These are phyloP conservation scores for Marmota monax DNA, from an alignment of 2,113 vertebrate species.

Conservation along the genomic window DNA sequence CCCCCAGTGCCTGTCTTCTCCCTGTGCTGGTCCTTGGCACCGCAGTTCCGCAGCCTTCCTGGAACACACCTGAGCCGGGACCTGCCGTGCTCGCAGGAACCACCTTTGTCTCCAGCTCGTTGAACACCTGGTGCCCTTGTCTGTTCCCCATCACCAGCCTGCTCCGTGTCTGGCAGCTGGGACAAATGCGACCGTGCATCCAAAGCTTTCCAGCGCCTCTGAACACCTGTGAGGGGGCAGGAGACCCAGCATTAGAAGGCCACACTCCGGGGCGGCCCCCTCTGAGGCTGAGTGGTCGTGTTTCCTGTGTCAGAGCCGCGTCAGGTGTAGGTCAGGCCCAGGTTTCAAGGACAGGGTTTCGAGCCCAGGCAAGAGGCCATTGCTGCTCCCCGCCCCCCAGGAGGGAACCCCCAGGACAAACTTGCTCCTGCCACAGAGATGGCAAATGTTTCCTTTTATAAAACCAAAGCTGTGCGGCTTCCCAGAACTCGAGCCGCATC, in stretches of 20 bases:
- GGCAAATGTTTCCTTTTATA: conserved; percentile 39
- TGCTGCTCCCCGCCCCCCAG: not conserved
- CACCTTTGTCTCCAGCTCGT: conserved; percentile 3
- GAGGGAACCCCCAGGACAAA: not conserved
- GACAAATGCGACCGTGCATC: conserved; percentile 11
- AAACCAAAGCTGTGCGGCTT: not conserved
- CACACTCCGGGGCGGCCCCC: not conserved
- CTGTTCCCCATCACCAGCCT: not conserved
- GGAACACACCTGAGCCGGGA: not conserved
- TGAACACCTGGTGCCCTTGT: not conserved
- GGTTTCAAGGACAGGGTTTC: not conserved
- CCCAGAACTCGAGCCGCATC: not conserved
- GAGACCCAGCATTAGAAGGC: not conserved
- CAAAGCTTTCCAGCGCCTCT: not conserved
- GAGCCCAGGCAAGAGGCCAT: not conserved
- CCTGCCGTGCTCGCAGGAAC: not conserved
- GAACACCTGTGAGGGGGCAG: not conserved
- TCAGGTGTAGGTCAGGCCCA: not conserved
- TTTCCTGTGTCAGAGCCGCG: not conserved
- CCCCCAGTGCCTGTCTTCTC: no score
- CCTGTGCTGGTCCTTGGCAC: not conserved
- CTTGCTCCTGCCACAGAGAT: not conserved
- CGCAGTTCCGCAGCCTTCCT: not conserved
- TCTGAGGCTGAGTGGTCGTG: not conserved
- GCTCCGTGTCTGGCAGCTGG: conserved; percentile 6